Evolutionary conservation across 2,888 invertebrate species (phyloP), one percentile per base, ranked within the genome.

Genomic region (Ennomos quercinarius): DNA sequence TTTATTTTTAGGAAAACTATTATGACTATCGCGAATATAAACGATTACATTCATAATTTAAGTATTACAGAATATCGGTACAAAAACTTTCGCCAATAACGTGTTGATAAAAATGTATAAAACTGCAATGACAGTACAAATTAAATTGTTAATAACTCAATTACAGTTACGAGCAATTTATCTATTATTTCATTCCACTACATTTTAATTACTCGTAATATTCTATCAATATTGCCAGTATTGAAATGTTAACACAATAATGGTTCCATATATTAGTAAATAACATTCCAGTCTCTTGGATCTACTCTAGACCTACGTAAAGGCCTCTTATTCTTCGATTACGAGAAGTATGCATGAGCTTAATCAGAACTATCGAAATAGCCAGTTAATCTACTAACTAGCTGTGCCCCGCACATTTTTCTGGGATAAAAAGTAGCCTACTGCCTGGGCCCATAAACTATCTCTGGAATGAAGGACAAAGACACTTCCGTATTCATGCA

Each of bases 91-190:
- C 84, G 82, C 83, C 81, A 78, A 78, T 84, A 86, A 81, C 84
- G 76, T 78, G 81, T 81, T 77, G 80, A 83, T 89, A 89, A 84
- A 90, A 88, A 88, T 87, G 87, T 90, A 90, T 84, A 91, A 91
- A 91, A 90, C 77, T 77, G 80, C 73, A 71, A 71, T 76, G 76
- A 78, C 74, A 78, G 59, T 62, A 68, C 66, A 70, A 65, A 52
- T 56, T 52, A 57, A 78, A 77, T 73, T 71, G 71, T 76, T 47
- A 40, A 64, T 72, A 27, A 27, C 27, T 27, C 5, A 6, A 27
- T 27, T 27, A 72, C 72, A 73, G 75, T 77, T 70, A 74, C 80
- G 81, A 84, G 76, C 77, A 73, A 61, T 77, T 78, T 68, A 72
- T 64, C 70, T 68, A 74, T 66, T 67, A 66, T 63, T 52, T 62